phyloP scores from a whole-genome alignment of 1,140 invertebrate species.

The Cheumatopsyche charites region DNA sequence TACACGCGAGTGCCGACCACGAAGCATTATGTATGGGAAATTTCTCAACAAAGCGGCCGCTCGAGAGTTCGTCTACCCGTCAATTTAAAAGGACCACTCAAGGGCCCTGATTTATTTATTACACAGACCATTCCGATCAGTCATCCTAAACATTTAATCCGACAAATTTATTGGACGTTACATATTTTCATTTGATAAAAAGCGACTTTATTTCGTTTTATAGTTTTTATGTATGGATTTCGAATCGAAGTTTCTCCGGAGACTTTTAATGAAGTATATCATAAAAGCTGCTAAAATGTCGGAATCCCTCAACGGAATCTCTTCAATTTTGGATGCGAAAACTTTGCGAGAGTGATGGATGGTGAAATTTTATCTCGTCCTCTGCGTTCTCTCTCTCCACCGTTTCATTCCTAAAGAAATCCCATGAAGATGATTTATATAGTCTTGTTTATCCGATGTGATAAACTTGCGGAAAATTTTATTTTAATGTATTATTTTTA shows the following conservation, averaged over 20 bases:
- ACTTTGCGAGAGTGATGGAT: conserved; percentile 25
- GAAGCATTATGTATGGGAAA: conserved; percentile 26
- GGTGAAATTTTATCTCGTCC: conserved; percentile 18
- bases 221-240: no score
- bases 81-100: conserved; percentile 44
- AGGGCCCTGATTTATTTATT: conserved; percentile 45
- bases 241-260: not conserved
- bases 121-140: conserved; percentile 39
- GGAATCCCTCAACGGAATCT: conserved; percentile 24
- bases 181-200: not conserved
- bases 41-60: conserved; percentile 36
- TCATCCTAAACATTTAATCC: conserved; percentile 30
- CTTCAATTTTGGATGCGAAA: conserved; percentile 23
- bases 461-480: conserved; percentile 8
- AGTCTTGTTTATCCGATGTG: conserved; percentile 11
- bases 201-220: no score
- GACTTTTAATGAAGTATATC: conserved; percentile 9
- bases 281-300: conserved; percentile 21
- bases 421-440: conserved; percentile 20
- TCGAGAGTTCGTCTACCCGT: conserved; percentile 43
- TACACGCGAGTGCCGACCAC: conserved; percentile 5
- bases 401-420: conserved; percentile 2
- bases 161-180: no score
- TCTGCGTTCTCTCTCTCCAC: not conserved
- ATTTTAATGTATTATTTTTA: conserved; percentile 15